A percentile compares a stretch with the other conserved stretches of the same genome.
phyloP scores from a whole-genome alignment of 2,888 invertebrate species.

The Rhagium mordax region DNA sequence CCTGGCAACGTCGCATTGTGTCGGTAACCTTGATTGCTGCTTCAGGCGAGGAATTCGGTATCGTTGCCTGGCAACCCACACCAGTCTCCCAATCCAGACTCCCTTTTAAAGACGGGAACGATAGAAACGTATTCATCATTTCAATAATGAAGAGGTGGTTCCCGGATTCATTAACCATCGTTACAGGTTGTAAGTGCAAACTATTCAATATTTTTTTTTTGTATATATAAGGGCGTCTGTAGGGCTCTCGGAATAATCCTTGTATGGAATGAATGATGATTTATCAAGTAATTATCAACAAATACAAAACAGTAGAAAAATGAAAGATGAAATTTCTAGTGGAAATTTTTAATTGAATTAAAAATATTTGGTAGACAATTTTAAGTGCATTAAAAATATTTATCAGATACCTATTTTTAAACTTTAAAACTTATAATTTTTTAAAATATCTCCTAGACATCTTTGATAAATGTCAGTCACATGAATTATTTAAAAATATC shows the following conservation, averaged over 20 bases:
- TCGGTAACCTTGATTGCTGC: conserved; percentile 64
- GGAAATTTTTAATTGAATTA: too few relatives aligned
- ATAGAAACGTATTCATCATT: conserved; percentile 17
- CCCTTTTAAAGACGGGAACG: conserved; percentile 27
- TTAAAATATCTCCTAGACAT: too few relatives aligned
- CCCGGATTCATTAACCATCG: background rate
- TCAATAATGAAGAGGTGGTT: conserved; percentile 22
- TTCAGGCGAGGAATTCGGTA: conserved; percentile 55
- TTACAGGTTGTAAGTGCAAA: conserved; percentile 5
- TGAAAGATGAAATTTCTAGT: background rate
- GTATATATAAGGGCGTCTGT: background rate
- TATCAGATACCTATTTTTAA: too few relatives aligned
- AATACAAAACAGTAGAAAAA: background rate
- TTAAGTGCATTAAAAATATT: too few relatives aligned
- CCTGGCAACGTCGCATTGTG: conserved; percentile 13
- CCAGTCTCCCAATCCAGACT: conserved; percentile 44
- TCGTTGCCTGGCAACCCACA: conserved; percentile 49
- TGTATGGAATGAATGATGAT: background rate
- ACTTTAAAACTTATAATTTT: too few relatives aligned
- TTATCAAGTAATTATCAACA: too few relatives aligned
- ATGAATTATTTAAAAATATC: too few relatives aligned
- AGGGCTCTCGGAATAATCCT: background rate
- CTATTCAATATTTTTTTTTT: background rate
- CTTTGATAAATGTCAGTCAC: too few relatives aligned
- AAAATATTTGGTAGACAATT: too few relatives aligned